Percentiles rank a stretch among this genome's conserved stretches.
Evolutionary conservation across 2,797 vertebrate species (phyloP).

Genomic region (Caiman crocodilus): DNA sequence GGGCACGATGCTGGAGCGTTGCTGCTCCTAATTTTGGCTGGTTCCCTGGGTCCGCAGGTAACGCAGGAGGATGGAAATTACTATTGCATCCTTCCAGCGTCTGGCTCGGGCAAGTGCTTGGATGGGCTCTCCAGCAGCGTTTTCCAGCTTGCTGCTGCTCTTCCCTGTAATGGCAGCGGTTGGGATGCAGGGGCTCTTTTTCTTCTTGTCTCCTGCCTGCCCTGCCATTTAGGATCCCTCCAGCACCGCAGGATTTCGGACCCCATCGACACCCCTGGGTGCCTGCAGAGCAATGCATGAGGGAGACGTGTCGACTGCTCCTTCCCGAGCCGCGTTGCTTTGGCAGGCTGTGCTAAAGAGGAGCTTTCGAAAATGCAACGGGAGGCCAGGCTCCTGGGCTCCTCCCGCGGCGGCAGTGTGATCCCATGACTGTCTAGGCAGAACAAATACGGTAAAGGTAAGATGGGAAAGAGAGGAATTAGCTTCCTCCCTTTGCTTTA

Average conservation of each 20-base stretch:
- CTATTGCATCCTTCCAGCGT: background rate
- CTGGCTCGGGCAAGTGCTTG: background rate
- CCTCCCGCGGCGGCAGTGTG: background rate
- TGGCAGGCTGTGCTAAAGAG: background rate
- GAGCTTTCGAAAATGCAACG: background rate
- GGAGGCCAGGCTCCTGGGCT: background rate
- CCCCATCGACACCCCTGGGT: fast-evolving
- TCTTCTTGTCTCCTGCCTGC: background rate
- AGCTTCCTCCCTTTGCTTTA: background rate
- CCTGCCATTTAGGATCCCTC: background rate
- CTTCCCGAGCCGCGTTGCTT: background rate
- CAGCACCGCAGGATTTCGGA: background rate
- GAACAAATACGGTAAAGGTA: background rate
- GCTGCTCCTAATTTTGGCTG: background rate
- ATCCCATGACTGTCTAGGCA: background rate
- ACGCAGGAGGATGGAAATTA: background rate
- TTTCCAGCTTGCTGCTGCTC: background rate
- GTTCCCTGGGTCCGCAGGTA: fast-evolving
- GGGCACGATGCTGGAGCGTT: background rate
- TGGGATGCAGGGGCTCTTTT: background rate
- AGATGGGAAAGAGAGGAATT: background rate
- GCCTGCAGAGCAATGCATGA: background rate
- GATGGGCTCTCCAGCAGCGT: background rate
- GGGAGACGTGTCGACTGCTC: background rate
- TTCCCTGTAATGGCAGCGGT: background rate